phyloP scores from a whole-genome alignment of 2,113 vertebrate genomes.

The Hipposideros armiger region DNA sequence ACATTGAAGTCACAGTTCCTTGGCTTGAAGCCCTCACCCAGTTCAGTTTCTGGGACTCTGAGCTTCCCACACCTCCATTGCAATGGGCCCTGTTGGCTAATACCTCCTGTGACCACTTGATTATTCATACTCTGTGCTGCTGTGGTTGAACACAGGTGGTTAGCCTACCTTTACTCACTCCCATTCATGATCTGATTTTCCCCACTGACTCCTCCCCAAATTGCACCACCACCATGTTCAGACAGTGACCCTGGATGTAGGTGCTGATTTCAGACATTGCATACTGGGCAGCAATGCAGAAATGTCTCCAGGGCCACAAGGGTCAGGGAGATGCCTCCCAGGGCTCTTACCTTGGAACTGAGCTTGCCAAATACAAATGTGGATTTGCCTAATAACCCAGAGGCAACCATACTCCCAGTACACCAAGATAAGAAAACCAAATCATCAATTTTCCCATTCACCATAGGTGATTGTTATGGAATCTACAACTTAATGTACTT shows the following conservation, averaged over 20 bases:
- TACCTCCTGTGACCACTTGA: neutral
- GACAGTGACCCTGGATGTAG: neutral
- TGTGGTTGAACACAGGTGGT: neutral
- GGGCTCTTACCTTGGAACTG: neutral
- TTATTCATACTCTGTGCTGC: neutral
- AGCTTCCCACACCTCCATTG: neutral
- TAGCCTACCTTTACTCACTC: neutral
- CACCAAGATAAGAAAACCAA: neutral
- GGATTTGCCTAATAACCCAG: neutral
- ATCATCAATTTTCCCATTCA: neutral
- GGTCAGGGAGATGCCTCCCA: neutral
- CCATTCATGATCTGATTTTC: neutral
- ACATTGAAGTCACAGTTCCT: neutral
- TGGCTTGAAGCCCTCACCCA: neutral
- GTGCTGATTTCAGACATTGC: neutral
- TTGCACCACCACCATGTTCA: neutral
- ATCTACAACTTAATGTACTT: neutral
- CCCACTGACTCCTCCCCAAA: neutral
- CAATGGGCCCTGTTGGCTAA: neutral
- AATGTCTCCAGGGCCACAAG: fast-evolving
- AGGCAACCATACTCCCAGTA: neutral
- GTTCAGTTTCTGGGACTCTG: neutral
- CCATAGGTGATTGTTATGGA: neutral
- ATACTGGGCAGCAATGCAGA: neutral
- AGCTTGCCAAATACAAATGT: neutral